A percentile compares a stretch with the other conserved stretches of the same genome.
Evolutionary conservation across 2,113 vertebrate species (phyloP).

Genomic region (Myiagra hebetior): DNA sequence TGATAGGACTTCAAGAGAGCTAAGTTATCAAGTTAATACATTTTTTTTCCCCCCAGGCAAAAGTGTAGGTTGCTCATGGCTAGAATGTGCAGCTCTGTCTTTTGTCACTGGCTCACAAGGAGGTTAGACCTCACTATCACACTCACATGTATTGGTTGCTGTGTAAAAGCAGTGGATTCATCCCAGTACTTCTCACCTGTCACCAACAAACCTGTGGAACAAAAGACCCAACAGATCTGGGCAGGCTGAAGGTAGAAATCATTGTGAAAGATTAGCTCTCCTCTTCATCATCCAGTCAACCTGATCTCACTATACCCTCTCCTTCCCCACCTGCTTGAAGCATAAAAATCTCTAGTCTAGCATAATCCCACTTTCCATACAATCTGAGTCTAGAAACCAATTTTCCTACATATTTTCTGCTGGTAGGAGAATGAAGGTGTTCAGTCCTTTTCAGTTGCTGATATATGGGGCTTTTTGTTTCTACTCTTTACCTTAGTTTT

Average conservation of each 20-base stretch:
- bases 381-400: background rate
- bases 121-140: background rate
- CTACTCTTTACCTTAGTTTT: background rate
- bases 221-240: background rate
- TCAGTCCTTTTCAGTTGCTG: background rate
- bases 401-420: background rate
- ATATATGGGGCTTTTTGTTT: background rate
- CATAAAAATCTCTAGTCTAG: background rate
- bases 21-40: background rate
- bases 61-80: background rate
- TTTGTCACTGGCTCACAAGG: background rate
- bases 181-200: background rate
- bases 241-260: background rate
- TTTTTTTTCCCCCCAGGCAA: background rate
- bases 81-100: background rate
- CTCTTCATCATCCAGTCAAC: background rate
- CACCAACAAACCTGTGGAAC: background rate
- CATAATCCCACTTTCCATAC: background rate
- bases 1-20: conserved; percentile 24
- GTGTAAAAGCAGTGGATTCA: background rate
- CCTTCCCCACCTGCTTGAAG: background rate
- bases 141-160: background rate
- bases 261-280: background rate
- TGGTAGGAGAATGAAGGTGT: background rate
- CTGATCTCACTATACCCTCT: background rate